Evolutionary conservation across 2,888 invertebrate genomes (phyloP), one percentile per base, ranked within the genome.

Genomic region (Cataglyphis livida): DNA sequence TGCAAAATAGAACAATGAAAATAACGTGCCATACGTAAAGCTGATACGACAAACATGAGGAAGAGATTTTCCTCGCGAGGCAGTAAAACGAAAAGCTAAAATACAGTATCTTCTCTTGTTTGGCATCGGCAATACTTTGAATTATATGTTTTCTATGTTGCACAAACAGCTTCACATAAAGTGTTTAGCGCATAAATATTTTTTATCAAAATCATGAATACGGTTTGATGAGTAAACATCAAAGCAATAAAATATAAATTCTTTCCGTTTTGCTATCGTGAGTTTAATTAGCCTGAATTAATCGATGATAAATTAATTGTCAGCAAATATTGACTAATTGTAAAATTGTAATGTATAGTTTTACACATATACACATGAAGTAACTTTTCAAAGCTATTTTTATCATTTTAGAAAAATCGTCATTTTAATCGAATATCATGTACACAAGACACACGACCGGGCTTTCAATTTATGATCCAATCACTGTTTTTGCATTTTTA

Each of bases 181-280:
- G 25, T 25, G 35, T 73, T 73, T 25, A 38, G 12, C 32, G 18
- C 18, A 41, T 28, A 59, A 57, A 57, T 9, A 32, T 61, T 44
- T 78, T 7, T 78, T 68, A 57, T 76, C 73, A 44, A 25, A 28
- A 44, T 73, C n/a, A 54, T n/a, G 21, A 38, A 28, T 18, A 38
- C 7, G 12, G n/a, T 28, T 68, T 28, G 28, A 57, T 28, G 25
- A 32, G 35, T 48, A 44, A 75, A 64, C 66, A 48, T 21, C 21
- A 21, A 18, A 74, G 25, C 66, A 38, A 65, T 35, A 51, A 41
- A 59, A 68, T 28, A 18, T 18, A 71, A 1, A 71, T 59, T 38
- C 38, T 64, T 74, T 61, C n/a, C 41, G 59, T 59, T 73, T n/a
- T 21, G 25, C 12, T 25, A 28, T 7, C 62, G 18, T 12, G 35